Percentiles rank a stretch among this genome's conserved stretches.
phyloP scores from a whole-genome alignment of 35 echinoderm and acorn worm species.

The Apostichopus parvimensis region DNA sequence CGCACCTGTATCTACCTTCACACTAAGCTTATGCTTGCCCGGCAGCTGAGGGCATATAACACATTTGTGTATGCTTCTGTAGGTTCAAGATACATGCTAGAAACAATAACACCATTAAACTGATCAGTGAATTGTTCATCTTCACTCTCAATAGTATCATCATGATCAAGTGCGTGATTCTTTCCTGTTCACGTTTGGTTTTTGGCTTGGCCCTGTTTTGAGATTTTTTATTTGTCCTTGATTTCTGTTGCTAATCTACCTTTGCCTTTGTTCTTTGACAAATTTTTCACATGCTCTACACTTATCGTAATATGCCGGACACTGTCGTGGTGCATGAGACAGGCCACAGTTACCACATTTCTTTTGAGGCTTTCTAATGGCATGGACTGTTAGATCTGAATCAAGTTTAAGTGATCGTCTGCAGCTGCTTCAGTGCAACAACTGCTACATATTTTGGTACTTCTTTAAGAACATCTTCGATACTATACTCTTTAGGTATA shows the following conservation, averaged over 20 bases:
- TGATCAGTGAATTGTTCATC: background rate
- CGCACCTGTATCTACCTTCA: slow-evolving; percentile 7
- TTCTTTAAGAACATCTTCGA: slow-evolving; percentile 55
- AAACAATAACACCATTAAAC: too few relatives aligned
- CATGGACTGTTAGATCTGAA: background rate
- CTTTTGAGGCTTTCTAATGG: background rate
- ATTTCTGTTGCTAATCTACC: too few relatives aligned
- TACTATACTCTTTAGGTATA: slow-evolving; percentile 45
- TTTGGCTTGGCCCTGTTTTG: too few relatives aligned
- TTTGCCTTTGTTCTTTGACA: slow-evolving; percentile 44
- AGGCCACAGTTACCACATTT: slow-evolving; percentile 61
- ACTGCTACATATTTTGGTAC: slow-evolving; percentile 63
- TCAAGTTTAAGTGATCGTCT: slow-evolving; percentile 30
- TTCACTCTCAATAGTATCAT: background rate
- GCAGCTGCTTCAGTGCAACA: slow-evolving; percentile 41
- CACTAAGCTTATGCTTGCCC: slow-evolving; percentile 46
- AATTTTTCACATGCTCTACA: slow-evolving; percentile 58
- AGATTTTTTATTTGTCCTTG: too few relatives aligned
- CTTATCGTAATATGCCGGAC: slow-evolving; percentile 69
- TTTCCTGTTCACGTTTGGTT: too few relatives aligned
- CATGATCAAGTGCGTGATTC: background rate
- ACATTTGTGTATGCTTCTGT: too few relatives aligned
- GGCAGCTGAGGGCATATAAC: slow-evolving; percentile 34
- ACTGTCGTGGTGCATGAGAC: slow-evolving; percentile 55
- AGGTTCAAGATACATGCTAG: too few relatives aligned